Evolutionary conservation across 2,888 invertebrate genomes (phyloP), one percentile per base, ranked within the genome.

Genomic region (Euproctis similis): DNA sequence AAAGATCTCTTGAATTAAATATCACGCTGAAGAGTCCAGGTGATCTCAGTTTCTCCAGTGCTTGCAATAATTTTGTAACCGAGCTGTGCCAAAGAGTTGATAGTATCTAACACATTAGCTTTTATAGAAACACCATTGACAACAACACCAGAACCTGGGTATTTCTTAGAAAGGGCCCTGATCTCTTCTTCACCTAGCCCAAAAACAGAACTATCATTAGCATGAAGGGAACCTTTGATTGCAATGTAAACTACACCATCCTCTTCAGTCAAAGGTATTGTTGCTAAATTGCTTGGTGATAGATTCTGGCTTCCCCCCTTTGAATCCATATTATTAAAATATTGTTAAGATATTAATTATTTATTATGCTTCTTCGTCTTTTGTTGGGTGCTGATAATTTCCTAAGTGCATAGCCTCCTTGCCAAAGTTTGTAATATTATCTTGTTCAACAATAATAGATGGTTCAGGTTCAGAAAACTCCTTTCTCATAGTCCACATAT

Each of bases 401-500:
- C 74, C 64, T 40, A 75, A 55, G 55, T 80, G 81, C 78, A 85
- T 73, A 64, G 85, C 85, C 70, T 88, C 88, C 48, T 87, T 86
- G 47, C 86, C 87, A 50, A 87, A 87, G 58, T 89, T 89, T 12
- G 85, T 87, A 24, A 88, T 80, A 57, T 88, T 88, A 46, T 88
- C 88, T 55, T 87, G 86, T 38, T 88, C 88, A 36, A 88, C 86
- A 54, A 85, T 74, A 30, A 88, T 81, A 21, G 85, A 86, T 12
- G 94, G 94, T 69, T 95, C 94, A 30, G 93, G 94, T 58, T 92
- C 92, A 21, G 89, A 86, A 69, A 94, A 94, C 54, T 94, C 94
- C 70, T 93, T 93, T 85, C 94, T 90, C 92, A 95, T 93, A 75
- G 95, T 95, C 95, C 95, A 95, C 92, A 94, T 94, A 58, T 94